Evolutionary conservation across 2,113 vertebrate species (phyloP), one percentile per base, ranked within the genome.

Genomic region (Brienomyrus brachyistius): DNA sequence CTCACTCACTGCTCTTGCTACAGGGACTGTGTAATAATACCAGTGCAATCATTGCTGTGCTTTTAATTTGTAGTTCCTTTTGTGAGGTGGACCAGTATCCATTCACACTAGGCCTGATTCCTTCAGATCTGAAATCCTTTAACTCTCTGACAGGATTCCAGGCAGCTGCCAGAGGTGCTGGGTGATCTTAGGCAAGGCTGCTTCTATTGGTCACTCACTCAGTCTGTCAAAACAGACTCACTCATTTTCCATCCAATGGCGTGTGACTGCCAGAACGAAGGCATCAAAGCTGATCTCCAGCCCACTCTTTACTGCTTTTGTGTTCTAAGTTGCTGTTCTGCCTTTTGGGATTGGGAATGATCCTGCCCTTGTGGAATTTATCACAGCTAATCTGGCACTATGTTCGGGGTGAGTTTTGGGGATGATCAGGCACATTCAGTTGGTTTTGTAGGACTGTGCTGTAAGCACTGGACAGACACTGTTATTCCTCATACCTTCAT

Each of bases 151-250:
- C 95, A 93, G 95, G 95, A 94, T 95, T 96, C 95, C 95, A 96
- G 95, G 93, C 95, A 92, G 94, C 95, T 93, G 95, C 95, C 91
- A 95, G 96, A 95, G 95, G 95, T 93, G 95, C 95, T 95, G 95
- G 95, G 94, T 95, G 96, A 94, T 96, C 95, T 96, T 96, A 96
- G 96, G 96, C 95, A 96, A 96, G 95, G 93, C 95, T 93, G 93
- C 89, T 91, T 91, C 89, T 51, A 92, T 90, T 92, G 90, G 91
- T 89, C 94, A 91, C 89, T 91, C 91, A 91, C 93, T 77, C 91
- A n/a, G 31, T 88, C 91, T 87, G 91, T 87, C 85, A 87, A 89
- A 85, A 51, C 50, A 90, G 88, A 56, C 43, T 88, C 62, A 35
- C 74, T 54, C 35, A 35, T 48, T 50, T 21, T 40, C 51, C 84